phyloP scores from a whole-genome alignment of 2,797 vertebrate species.

The Pachyuromys duprasi region DNA sequence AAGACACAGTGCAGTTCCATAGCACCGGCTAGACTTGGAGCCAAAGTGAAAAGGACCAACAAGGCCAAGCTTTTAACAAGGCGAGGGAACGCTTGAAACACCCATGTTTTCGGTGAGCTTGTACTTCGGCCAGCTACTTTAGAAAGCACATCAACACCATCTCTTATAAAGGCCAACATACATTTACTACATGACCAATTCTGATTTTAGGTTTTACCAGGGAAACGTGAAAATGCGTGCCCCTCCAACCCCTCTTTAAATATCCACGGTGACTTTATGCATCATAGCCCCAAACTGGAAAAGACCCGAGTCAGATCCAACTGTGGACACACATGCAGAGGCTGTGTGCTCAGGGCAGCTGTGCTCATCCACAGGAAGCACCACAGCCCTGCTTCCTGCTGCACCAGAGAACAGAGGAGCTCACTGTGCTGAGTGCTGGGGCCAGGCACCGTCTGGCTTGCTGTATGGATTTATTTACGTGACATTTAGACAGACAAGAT shows the following conservation, averaged over 20 bases:
- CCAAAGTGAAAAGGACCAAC: background rate
- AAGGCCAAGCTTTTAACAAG: background rate
- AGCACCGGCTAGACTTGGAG: background rate
- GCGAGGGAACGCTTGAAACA: background rate
- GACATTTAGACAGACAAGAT: background rate
- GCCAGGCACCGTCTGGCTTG: background rate
- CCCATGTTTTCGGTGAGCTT: fast-evolving
- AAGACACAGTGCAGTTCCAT: background rate
- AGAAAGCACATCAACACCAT: background rate
- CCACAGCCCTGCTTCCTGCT: no score
- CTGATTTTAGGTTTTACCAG: background rate
- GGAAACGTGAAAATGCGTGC: background rate
- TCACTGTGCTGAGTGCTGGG: background rate
- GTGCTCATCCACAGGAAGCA: background rate
- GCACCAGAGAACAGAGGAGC: fast-evolving
- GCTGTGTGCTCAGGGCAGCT: background rate
- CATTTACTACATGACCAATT: background rate
- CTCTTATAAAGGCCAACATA: background rate
- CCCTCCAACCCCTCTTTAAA: no score
- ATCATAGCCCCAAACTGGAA: no score
- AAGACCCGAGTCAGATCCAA: background rate
- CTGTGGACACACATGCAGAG: background rate
- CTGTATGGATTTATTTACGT: background rate
- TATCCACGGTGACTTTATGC: background rate
- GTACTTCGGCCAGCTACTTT: background rate